Base-by-base conservation (phyloP, 35 echinoderm and acorn worm genomes). In the Heliocidaris erythrogramma region DNA sequence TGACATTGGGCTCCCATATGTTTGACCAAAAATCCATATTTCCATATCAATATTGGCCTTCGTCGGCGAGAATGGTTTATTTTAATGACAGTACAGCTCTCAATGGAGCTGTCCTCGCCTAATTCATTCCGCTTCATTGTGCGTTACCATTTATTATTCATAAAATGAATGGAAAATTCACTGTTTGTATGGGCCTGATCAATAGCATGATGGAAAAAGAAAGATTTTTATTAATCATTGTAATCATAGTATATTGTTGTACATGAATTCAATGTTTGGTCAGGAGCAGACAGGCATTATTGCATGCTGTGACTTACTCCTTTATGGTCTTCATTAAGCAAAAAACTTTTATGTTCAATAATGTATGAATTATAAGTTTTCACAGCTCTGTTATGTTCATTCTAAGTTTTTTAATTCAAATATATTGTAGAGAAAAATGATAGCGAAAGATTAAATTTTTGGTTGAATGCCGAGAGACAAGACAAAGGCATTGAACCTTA, bases 41-140 rank as follows among this genome's bases (percentile, higher is more conserved):
- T n/a, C 21, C 65, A 78, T 78, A 78, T 78, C 65, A 78, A 78
- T 78, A 78, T 78, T 78, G 65, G 65, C 65, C 65, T 78, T 78
- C 65, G 21, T 78, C 27, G 21, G 65, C 65, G 65, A 78, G 65
- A 78, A 78, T 78, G 65, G 65, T 78, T 78, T 78, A 78, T 78
- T 78, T 21, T 78, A 21, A 78, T 78, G 65, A 78, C 65, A 78
- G 18, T n/a, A 21, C 21, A 78, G 5, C 27, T n/a, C 27, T n/a
- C 4, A 69, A 24, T 21, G 65, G 27, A 42, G 3, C 65, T n/a
- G 27, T 1, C 65, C 27, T 21, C 4, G 27, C 27, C 65, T 78
- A 78, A 78, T 78, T 78, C 65, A 78, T 27, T 56, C 65, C 17
- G 65, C 65, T 24, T 78, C 65, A 78, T n/a, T 78, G 65, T 78